These are phyloP conservation scores for Desmophyllum pertusum DNA, from an alignment of 92 coral and sea anemone species.

Conservation along the genomic window DNA sequence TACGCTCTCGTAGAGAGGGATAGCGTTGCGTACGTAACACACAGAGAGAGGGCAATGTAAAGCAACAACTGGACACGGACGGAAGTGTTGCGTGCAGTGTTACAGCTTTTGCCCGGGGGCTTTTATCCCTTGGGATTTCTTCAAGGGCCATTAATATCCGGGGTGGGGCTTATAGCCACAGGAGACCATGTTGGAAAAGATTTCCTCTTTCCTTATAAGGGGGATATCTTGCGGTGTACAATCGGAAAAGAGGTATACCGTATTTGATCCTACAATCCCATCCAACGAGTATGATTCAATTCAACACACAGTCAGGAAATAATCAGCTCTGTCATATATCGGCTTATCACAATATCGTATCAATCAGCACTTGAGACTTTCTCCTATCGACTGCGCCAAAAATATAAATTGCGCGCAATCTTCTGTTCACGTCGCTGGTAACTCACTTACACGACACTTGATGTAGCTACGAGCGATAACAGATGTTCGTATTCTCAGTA, in stretches of 20 bases:
- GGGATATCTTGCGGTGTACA: neutral
- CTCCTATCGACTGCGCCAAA: no score
- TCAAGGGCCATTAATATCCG: neutral
- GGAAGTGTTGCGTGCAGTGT: no score
- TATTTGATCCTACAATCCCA: constrained; percentile 11
- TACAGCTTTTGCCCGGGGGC: no score
- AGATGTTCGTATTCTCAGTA: neutral
- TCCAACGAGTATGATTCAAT: neutral
- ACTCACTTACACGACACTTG: neutral
- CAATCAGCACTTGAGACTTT: neutral
- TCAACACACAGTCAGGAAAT: neutral
- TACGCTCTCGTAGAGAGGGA: no score
- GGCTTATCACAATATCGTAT: constrained; percentile 7
- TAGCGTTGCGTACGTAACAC: no score
- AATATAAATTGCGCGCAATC: no score
- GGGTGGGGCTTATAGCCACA: neutral
- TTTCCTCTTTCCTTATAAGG: neutral
- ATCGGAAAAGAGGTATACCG: neutral
- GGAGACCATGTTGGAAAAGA: neutral
- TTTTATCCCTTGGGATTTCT: neutral
- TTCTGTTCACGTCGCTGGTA: neutral
- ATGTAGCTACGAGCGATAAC: neutral
- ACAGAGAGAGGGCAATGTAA: no score
- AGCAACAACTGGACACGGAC: no score
- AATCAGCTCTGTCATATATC: neutral